Percentiles rank a stretch among this genome's conserved stretches.
phyloP scores from a whole-genome alignment of 2,113 vertebrate genomes.

The Rhadina sibilatrix region DNA sequence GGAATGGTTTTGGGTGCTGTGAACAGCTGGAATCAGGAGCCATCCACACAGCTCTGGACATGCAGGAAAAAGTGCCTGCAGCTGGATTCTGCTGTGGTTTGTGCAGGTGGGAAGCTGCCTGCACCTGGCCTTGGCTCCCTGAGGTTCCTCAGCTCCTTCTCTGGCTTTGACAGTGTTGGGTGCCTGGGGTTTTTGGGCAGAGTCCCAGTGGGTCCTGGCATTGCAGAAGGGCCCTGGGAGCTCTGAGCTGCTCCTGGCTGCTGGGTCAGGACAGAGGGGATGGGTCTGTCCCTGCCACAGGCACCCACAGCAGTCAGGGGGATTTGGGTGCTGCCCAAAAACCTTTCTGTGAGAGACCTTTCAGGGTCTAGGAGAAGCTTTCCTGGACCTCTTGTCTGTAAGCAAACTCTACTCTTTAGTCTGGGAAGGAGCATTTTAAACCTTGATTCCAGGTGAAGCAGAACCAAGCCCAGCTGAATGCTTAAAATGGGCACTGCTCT shows the following conservation, averaged over 20 bases:
- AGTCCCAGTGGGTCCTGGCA: rapidly evolving
- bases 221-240: neutral
- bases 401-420: neutral
- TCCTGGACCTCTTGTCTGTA: neutral
- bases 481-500: neutral
- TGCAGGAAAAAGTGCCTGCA: neutral
- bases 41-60: neutral
- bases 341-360: neutral
- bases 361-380: neutral
- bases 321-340: neutral
- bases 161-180: neutral
- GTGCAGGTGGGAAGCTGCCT: neutral
- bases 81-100: rapidly evolving
- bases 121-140: neutral
- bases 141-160: neutral
- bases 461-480: neutral
- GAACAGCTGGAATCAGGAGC: neutral
- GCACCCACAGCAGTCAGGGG: rapidly evolving
- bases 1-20: neutral
- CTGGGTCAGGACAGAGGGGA: neutral
- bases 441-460: neutral
- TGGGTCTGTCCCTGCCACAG: neutral
- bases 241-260: neutral
- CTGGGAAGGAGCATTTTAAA: neutral
- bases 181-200: neutral